Evolutionary conservation across 2,113 vertebrate species (phyloP).

Genomic region (Caloenas nicobarica): DNA sequence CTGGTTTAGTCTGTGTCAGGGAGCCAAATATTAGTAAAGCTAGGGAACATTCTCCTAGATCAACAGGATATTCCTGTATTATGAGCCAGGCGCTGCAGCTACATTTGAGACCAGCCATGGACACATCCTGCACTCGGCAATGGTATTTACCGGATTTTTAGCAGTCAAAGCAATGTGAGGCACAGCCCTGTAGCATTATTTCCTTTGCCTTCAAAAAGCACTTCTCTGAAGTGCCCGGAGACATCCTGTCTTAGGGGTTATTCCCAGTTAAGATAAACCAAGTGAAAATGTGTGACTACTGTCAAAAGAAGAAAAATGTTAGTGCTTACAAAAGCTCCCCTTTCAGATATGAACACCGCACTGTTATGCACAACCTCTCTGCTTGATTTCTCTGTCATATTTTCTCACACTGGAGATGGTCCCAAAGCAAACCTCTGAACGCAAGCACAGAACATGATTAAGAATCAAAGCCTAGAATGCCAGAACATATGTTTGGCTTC

Average conservation of each 20-base stretch:
- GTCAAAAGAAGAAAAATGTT: conserved; percentile 51
- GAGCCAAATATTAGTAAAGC: not conserved
- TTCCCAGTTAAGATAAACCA: conserved; percentile 49
- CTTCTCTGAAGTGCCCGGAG: conserved; percentile 38
- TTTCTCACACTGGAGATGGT: conserved; percentile 52
- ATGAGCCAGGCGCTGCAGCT: not conserved
- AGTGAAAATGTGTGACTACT: conserved; percentile 29
- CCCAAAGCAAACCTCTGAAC: conserved; percentile 47
- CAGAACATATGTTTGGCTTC: conserved; percentile 55
- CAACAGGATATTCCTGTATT: not conserved
- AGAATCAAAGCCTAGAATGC: conserved; percentile 55
- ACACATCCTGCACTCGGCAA: not conserved
- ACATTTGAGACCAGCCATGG: not conserved
- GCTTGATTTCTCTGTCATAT: conserved; percentile 46
- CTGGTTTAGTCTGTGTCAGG: not conserved
- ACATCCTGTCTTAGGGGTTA: conserved; percentile 40
- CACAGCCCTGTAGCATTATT: not conserved
- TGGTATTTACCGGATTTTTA: not conserved
- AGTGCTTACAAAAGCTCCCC: conserved; percentile 35
- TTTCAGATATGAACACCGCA: not conserved
- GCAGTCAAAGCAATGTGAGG: not conserved
- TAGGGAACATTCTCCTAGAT: not conserved
- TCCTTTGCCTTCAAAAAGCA: conserved; percentile 48
- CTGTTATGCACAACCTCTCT: not conserved
- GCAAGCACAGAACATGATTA: conserved; percentile 29